Evolutionary conservation across 2,797 vertebrate species (phyloP).

Genomic region (Scolopax bukidnonensis): DNA sequence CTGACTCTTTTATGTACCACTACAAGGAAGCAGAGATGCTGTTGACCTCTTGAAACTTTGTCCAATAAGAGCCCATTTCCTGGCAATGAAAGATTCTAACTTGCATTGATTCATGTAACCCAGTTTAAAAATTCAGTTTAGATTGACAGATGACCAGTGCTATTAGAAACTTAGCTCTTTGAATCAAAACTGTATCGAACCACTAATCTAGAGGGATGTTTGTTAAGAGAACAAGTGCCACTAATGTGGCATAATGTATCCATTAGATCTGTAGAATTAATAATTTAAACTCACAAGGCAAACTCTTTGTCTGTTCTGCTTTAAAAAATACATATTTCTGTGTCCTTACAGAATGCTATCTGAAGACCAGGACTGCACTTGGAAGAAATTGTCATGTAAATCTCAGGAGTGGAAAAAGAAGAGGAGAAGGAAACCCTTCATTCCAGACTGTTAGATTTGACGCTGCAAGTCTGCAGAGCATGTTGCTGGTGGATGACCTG

Average conservation of each 20-base stretch:
- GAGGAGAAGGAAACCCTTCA: conserved; percentile 50
- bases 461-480: conserved; percentile 71
- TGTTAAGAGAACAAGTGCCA: conserved; percentile 60
- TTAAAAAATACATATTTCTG: conserved; percentile 48
- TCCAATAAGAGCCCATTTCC: conserved; percentile 36
- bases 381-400: conserved; percentile 46
- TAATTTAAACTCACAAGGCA: conserved; percentile 58
- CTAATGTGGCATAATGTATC: conserved; percentile 68
- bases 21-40: neutral
- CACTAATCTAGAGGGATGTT: conserved; percentile 52
- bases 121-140: conserved; percentile 50
- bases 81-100: conserved; percentile 17
- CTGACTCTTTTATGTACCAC: neutral
- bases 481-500: conserved; percentile 71
- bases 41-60: neutral
- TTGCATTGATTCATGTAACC: conserved; percentile 37
- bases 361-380: conserved; percentile 10
- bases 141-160: conserved; percentile 43
- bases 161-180: conserved; percentile 42
- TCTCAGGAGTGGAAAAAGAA: conserved; percentile 40
- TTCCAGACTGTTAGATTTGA: conserved; percentile 68
- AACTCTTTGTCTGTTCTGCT: conserved; percentile 21
- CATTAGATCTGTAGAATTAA: conserved; percentile 67
- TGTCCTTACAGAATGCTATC: conserved; percentile 64
- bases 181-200: conserved; percentile 50